A percentile compares a stretch with the other conserved stretches of the same genome.
Conservation (phyloP, 2,113 vertebrate species). For the Mesitornis unicolor region DNA sequence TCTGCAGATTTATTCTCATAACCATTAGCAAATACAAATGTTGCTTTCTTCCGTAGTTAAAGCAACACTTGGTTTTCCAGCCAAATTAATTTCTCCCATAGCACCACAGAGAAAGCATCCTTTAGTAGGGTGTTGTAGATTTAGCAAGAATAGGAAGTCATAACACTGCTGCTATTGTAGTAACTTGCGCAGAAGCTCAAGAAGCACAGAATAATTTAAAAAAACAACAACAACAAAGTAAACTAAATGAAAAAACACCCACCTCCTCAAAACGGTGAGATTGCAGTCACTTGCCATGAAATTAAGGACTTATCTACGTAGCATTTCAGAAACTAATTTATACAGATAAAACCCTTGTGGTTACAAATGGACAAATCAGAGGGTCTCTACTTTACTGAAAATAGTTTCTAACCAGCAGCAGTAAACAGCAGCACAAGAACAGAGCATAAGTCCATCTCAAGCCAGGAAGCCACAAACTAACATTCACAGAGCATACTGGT, state of each 20-base stretch:
- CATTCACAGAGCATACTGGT: background rate
- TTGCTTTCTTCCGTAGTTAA: background rate
- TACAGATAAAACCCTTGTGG: background rate
- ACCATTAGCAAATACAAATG: background rate
- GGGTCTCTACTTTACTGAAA: background rate
- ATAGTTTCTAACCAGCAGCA: background rate
- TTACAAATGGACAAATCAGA: background rate
- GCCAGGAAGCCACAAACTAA: background rate
- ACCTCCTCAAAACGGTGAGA: background rate
- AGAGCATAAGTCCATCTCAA: background rate
- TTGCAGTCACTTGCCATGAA: background rate
- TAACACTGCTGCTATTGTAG: background rate
- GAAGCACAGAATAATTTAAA: background rate
- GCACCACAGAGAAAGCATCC: background rate
- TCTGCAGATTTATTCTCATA: background rate
- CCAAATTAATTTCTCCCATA: background rate
- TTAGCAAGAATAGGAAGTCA: background rate
- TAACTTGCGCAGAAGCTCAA: accelerated
- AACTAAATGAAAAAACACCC: accelerated
- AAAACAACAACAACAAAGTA: background rate
- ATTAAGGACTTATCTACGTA: background rate
- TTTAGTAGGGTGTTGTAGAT: background rate
- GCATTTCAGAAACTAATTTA: background rate
- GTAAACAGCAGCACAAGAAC: background rate
- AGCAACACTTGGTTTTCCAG: background rate